Evolutionary conservation across 2,888 invertebrate genomes (phyloP), one percentile per base, ranked within the genome.

Genomic region (Drosophila meridionalis): DNA sequence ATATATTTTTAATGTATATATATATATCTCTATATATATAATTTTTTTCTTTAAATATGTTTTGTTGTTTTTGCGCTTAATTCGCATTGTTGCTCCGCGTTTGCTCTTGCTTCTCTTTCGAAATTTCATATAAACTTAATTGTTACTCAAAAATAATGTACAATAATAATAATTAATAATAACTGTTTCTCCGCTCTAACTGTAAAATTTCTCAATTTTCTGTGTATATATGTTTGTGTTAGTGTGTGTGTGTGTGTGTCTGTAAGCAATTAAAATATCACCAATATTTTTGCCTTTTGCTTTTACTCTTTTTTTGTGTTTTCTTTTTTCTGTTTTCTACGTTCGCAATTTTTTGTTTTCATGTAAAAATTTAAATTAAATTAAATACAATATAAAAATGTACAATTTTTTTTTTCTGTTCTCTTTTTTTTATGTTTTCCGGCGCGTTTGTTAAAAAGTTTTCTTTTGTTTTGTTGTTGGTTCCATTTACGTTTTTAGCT

Each of bases 341-440:
- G 79, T 67, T 76, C 58, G 52, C 69, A 36, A 32, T 20, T 65
- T 78, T 77, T 65, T 52, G 30, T 64, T 80, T 76, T 48, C 64
- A 48, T 71, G 83, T 60, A 79, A 90, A 82, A 87, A 84, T 69
- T 83, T 72, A 87, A 90, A 74, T 76, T 65, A 87, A 87, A 89
- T 78, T 74, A 78, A 84, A 83, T 85, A 87, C 80, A 84, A 87
- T 90, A 82, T 87, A 90, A 90, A 56, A 87, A 89, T 90, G 75
- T 85, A 90, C 90, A 85, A 78, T 77, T 87, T 4, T 52, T 78
- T 86, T 78, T 57, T 71, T 72, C 48, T 65, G 59, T 76, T 57
- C 43, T 57, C 43, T 69, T 52, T 47, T 45, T 53, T 48, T 62
- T 67, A 48, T 52, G 5, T 48, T 69, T 73, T 47, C 48, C 26